Base-by-base conservation (phyloP, 2,113 vertebrate species). In the Lepus americanus region DNA sequence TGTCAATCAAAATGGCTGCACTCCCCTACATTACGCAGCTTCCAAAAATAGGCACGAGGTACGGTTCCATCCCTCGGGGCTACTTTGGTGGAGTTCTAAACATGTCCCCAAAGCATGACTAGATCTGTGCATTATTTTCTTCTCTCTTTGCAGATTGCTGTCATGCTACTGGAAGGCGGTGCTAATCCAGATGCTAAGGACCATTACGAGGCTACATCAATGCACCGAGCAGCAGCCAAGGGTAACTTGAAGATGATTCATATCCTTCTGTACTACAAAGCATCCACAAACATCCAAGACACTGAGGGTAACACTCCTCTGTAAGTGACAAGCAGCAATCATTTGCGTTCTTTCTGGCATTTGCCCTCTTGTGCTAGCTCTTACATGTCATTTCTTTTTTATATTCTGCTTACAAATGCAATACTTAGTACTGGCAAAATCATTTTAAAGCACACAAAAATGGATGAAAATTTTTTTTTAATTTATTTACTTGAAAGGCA, bases 11-110 rank as follows among this genome's bases (percentile, higher is more conserved):
- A 99, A 99, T 4, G 99, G 99, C 94, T 99, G 99, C 92, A 99
- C 99, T 0, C 98, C 99, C 53, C 98, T 99, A 92, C 99, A 99
- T 97, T 99, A 99, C 31, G 99, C 99, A 3, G 99, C 99, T 64
- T 99, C 99, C 9, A 99, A 99, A 98, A 99, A 99, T 95, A 98
- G 98, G 98, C 99, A 99, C 81, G 99, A 99, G 99, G 99, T 99
- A 96, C 89, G 72, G 23, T 66, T 96, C 59, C 67, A 4, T 86
- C 66, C 64, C 53, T 78, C 44, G 6, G 29, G 14, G 39, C 12
- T 79, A 8, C 14, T 80, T 73, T 53, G 61, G 16, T 66, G 90
- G 51, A 79, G 51, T 92, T 96, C 44, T 87, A 69, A 97, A 49
- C n/a, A 4, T 69, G 80, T 27, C 6, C 0, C 12, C 39, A 0